Base-by-base conservation (phyloP, 1,140 invertebrate species). In the Capitella teleta region DNA sequence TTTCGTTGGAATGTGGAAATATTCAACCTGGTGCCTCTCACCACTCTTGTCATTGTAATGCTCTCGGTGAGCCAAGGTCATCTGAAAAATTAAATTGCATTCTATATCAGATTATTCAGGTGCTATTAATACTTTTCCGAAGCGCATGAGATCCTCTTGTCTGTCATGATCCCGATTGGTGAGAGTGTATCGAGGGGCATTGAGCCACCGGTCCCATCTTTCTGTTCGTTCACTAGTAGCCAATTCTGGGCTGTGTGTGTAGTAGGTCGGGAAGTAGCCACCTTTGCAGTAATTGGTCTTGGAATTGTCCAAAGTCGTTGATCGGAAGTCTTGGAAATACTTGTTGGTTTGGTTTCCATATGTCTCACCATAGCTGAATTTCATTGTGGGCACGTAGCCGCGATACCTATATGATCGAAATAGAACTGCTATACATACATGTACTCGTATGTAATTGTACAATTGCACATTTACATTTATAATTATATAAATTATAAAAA, bases 341-440 rank as follows among this genome's bases (percentile, higher is more conserved):
- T 74, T 73, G 42, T 57, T 50, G 23, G 68, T 72, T 23, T 61
- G 59, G 49, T 71, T 67, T 14, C 70, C 72, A 60, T 68, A 74
- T 24, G 70, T 73, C 53, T 74, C 70, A 10, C 70, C 72, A 62
- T 70, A 72, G 45, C 72, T 67, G 62, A 62, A 74, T 55, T 72
- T 71, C 32, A 61, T 63, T 23, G 72, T 68, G 43, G 72, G 72
- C 47, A 71, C 71, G 51, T 72, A 64, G 8, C 72, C 72, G 40
- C 61, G 55, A 47, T 73, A 74, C 25, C 70, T 73, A 53, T 0
- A 60, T 19, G 19, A 41, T 19, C 18, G 12, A 41, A 41, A 12
- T 41, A 41, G 38, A 10, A 8, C 18, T 19, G 8, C 12, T 41
- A 41, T 19, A 1, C 1, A 41, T 12, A 19, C 1, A 45, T 14